Evolutionary conservation across 1,140 invertebrate species (phyloP).

Genomic region (Hestina assimilis): DNA sequence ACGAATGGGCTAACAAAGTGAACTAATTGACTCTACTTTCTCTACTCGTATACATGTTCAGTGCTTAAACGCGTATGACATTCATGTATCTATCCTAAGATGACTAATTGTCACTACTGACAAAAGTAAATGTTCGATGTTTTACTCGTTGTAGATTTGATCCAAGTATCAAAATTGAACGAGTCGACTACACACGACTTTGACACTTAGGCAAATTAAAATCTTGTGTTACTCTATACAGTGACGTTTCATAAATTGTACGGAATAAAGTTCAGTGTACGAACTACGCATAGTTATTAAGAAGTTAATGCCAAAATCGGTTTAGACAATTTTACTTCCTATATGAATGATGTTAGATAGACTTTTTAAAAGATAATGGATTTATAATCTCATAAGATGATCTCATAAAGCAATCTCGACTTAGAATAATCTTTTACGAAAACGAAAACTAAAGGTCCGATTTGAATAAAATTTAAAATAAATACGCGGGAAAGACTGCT

Average conservation of each 20-base stretch:
- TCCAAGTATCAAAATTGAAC: background rate
- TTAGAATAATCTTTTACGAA: conserved; percentile 38
- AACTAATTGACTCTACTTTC: background rate
- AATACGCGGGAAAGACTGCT: conserved; percentile 42
- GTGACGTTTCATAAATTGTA: background rate
- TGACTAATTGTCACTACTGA: background rate
- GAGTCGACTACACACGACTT: background rate
- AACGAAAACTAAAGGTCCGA: conserved; percentile 8
- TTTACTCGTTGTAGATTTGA: background rate
- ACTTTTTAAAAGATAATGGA: conserved; percentile 35
- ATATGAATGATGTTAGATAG: conserved; percentile 35
- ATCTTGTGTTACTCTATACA: background rate
- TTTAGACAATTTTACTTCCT: conserved; percentile 28
- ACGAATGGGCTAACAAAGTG: background rate
- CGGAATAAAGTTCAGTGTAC: conserved; percentile 6
- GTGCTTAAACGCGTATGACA: background rate
- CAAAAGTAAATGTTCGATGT: background rate
- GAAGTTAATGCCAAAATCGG: conserved; percentile 60
- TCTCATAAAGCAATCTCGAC: conserved; percentile 64
- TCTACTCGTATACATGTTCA: background rate
- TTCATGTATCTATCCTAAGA: no score
- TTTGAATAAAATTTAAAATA: conserved; percentile 16
- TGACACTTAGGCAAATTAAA: background rate
- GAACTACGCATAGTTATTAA: conserved; percentile 18
- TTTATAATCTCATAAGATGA: conserved; percentile 52